Percentiles rank a stretch among this genome's conserved stretches.
These are phyloP conservation scores for Falco concolor DNA, from an alignment of 2,797 vertebrate genomes.

Conservation along the genomic window DNA sequence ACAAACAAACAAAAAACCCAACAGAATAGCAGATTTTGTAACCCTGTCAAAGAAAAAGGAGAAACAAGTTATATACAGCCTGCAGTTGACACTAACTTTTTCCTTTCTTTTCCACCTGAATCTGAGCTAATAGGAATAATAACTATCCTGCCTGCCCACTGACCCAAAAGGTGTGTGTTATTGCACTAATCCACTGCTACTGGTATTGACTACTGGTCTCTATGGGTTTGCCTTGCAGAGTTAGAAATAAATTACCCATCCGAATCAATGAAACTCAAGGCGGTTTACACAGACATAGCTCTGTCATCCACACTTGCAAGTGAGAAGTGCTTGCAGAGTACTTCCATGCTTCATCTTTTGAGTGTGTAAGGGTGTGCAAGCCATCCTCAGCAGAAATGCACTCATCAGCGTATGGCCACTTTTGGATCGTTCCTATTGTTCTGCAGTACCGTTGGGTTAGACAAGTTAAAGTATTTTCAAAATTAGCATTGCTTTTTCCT, in stretches of 20 bases:
- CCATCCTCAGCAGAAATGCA: not conserved
- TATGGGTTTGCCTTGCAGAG: not conserved
- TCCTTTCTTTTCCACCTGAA: not conserved
- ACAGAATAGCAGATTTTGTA: not conserved
- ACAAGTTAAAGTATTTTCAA: not conserved
- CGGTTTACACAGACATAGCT: not conserved
- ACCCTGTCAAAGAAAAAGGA: not conserved
- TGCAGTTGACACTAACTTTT: not conserved
- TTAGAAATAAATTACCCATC: constrained; percentile 20
- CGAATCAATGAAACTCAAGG: not conserved
- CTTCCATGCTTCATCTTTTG: not conserved
- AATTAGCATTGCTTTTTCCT: not conserved
- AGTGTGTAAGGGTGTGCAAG: not conserved
- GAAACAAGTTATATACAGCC: not conserved
- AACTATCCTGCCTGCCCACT: not conserved
- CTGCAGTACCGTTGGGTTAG: rapidly evolving
- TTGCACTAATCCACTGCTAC: not conserved
- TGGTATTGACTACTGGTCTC: constrained; percentile 8
- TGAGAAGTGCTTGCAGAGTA: not conserved
- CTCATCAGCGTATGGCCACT: rapidly evolving
- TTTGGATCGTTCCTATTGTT: not conserved
- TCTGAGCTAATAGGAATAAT: constrained; percentile 2
- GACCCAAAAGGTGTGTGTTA: not conserved
- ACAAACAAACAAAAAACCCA: not conserved
- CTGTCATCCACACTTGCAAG: not conserved